These are phyloP conservation scores for Danionella dracula DNA, from an alignment of 2,797 vertebrate genomes.

Conservation along the genomic window DNA sequence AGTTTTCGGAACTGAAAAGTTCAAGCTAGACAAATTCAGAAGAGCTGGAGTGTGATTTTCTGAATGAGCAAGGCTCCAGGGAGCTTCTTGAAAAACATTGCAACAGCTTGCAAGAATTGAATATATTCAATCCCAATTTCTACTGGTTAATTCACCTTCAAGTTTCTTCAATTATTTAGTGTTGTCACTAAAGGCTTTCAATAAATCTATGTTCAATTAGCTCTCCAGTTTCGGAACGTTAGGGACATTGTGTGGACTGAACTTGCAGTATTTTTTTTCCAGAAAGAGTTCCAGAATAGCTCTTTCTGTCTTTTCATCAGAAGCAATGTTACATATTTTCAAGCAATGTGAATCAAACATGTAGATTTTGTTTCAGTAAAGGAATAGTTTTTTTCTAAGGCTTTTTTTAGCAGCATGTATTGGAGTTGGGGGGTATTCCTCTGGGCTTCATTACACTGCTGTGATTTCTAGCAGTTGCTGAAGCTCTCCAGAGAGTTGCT, in stretches of 20 bases:
- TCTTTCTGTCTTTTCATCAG: no score
- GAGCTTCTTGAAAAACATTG: no score
- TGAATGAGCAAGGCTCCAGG: no score
- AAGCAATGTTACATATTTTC: neutral
- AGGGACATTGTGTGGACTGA: no score
- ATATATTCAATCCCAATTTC: no score
- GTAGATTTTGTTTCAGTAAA: neutral
- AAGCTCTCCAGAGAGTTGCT: neutral
- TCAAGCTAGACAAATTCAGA: no score
- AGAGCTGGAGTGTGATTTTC: no score
- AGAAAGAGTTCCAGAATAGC: neutral
- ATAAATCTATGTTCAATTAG: neutral
- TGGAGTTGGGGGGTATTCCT: conserved; percentile 9
- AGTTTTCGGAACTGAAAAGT: no score
- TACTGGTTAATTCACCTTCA: no score
- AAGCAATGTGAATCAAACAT: neutral
- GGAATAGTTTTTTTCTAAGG: neutral
- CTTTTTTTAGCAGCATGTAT: neutral
- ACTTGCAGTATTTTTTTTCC: neutral
- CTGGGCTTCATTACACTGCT: conserved; percentile 18
- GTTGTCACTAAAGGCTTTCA: no score
- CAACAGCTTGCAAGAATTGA: no score
- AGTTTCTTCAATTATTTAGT: no score
- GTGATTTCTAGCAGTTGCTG: conserved; percentile 17
- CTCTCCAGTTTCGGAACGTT: neutral